A percentile compares a stretch with the other conserved stretches of the same genome.
Conservation (phyloP, 2,797 vertebrate species). For the Nothura maculosa region DNA sequence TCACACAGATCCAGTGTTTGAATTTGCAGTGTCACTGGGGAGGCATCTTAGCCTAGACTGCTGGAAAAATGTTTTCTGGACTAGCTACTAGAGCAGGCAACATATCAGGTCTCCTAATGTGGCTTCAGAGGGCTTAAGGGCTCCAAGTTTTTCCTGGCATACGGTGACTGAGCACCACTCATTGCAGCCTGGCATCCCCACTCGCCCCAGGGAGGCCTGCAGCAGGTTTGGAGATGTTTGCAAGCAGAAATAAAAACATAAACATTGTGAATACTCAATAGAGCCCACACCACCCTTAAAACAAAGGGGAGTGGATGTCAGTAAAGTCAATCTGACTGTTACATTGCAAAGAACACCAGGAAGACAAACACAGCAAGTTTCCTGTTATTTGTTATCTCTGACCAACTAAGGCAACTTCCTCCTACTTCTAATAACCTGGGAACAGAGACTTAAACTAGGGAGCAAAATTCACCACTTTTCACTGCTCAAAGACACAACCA, state of each 20-base stretch:
- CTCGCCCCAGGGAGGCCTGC: background rate
- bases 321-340: background rate
- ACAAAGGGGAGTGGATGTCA: background rate
- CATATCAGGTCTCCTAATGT: fast-evolving
- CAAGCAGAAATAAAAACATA: background rate
- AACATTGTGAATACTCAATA: background rate
- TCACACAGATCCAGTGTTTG: background rate
- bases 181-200: background rate
- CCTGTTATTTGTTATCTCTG: background rate
- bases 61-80: background rate
- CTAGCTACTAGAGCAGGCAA: background rate
- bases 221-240: background rate
- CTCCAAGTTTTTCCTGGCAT: background rate
- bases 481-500: background rate
- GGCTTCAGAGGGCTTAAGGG: background rate
- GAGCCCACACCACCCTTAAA: background rate
- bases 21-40: background rate
- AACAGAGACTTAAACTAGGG: background rate
- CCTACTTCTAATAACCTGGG: too few species aligned
- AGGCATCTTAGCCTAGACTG: background rate
- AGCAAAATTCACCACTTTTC: background rate
- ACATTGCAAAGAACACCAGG: background rate
- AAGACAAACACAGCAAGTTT: background rate
- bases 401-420: background rate
- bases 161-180: background rate